Base-by-base conservation (phyloP, 2,113 vertebrate species). In the Chaenogobius annularis region DNA sequence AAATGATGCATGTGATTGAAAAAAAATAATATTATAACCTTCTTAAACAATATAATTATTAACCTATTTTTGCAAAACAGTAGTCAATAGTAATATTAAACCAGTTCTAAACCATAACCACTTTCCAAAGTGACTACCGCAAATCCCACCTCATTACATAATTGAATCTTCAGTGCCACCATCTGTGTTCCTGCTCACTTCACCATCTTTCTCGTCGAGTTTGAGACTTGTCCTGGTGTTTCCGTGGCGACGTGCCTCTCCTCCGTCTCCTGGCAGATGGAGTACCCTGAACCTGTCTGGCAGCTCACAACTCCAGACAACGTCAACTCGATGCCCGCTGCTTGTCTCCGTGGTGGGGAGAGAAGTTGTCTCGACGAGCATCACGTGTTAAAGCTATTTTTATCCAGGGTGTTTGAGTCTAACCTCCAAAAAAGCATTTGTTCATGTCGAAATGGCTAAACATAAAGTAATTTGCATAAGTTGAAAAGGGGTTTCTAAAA, bases 271-370 rank as follows among this genome's bases (percentile, higher is more conserved):
- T 82, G 86, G 84, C 92, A 92, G 90, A 93, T 91, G 90, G 87
- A 91, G 85, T 82, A n/a, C 81, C 85, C 61, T 46, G 87, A 72
- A 31, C 75, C 70, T 64, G 90, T 91, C 90, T 92, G 88, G 87
- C 92, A 88, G 87, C 82, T 88, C 86, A 85, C 82, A 84, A 78
- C 80, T 80, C 67, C 79, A 66, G 20, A 56, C 22, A 12, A 23
- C 20, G 54, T 87, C 75, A 87, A 85, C 72, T 58, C 62, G 26
- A 46, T 79, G 77, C 80, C 85, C 85, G 58, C 80, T 44, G 70
- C 47, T 62, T 66, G 10, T 10, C 52, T 76, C 73, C 19, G 37
- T 7, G 7, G 37, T 9, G 8, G 37, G 47, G 3, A 76, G 66
- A 56, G 55, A 56, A 23, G 55, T 72, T 68, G 79, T 83, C 73